phyloP scores from a whole-genome alignment of 2,113 vertebrate genomes.

The Erythrocercus mccallii region DNA sequence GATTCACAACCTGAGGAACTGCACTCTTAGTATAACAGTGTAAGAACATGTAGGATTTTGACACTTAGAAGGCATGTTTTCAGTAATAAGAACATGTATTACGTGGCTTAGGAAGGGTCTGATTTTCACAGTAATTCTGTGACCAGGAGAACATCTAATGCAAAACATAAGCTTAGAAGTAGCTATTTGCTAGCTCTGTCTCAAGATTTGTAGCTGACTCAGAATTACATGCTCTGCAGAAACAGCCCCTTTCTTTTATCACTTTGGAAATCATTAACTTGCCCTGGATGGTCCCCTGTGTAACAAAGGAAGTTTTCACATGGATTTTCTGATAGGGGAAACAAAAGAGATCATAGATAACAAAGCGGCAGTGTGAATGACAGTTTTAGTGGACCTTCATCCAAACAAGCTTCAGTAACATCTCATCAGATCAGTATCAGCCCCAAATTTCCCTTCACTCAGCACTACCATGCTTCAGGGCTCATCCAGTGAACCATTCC shows the following conservation, averaged over 20 bases:
- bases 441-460: background rate
- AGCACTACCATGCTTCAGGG: background rate
- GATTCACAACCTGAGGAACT: slow-evolving; percentile 10
- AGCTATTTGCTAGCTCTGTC: slow-evolving; percentile 53
- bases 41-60: background rate
- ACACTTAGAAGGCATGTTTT: background rate
- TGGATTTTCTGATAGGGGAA: slow-evolving; percentile 44
- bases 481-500: background rate
- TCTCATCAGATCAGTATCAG: background rate
- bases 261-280: slow-evolving; percentile 71
- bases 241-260: slow-evolving; percentile 47
- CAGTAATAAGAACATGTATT: background rate
- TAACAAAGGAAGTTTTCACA: slow-evolving; percentile 46
- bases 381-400: background rate
- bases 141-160: slow-evolving; percentile 8
- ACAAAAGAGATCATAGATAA: slow-evolving; percentile 50
- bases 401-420: background rate
- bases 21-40: background rate
- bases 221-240: slow-evolving; percentile 52
- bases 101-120: background rate
- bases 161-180: slow-evolving; percentile 54
- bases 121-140: slow-evolving; percentile 20
- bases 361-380: slow-evolving; percentile 1
- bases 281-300: background rate
- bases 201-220: slow-evolving; percentile 43